phyloP scores from a whole-genome alignment of 2,113 vertebrate genomes.

The Calidris pugnax region DNA sequence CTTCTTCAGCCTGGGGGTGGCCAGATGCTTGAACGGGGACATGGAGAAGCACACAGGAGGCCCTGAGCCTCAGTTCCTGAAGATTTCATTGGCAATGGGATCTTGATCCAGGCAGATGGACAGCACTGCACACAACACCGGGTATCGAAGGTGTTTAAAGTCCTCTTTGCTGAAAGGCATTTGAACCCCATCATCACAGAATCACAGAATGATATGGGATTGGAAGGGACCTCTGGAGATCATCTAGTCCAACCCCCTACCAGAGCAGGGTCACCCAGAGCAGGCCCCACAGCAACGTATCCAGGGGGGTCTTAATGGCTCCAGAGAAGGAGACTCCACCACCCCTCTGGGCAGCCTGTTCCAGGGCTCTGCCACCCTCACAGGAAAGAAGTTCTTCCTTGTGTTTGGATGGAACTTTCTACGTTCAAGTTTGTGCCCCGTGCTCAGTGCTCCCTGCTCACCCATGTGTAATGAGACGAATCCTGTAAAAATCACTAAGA shows the following conservation, averaged over 20 bases:
- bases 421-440: too few species aligned
- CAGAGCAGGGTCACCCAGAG: too few species aligned
- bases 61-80: neutral
- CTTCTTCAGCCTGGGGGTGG: neutral
- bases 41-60: neutral
- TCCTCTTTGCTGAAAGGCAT: neutral
- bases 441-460: fast-evolving
- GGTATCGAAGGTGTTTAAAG: neutral
- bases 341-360: too few species aligned
- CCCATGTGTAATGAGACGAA: neutral
- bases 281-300: too few species aligned
- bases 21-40: neutral
- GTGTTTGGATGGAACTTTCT: too few species aligned
- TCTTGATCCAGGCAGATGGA: neutral
- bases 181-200: neutral
- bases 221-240: too few species aligned
- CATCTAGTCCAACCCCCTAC: too few species aligned
- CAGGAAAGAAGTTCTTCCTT: too few species aligned
- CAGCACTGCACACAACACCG: neutral
- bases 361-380: too few species aligned
- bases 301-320: too few species aligned
- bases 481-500: neutral
- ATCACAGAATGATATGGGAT: too few species aligned
- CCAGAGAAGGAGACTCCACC: too few species aligned
- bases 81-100: neutral